A percentile compares a stretch with the other conserved stretches of the same genome.
These are phyloP conservation scores for Odontomachus brunneus DNA, from an alignment of 1,140 invertebrate species.

Conservation along the genomic window DNA sequence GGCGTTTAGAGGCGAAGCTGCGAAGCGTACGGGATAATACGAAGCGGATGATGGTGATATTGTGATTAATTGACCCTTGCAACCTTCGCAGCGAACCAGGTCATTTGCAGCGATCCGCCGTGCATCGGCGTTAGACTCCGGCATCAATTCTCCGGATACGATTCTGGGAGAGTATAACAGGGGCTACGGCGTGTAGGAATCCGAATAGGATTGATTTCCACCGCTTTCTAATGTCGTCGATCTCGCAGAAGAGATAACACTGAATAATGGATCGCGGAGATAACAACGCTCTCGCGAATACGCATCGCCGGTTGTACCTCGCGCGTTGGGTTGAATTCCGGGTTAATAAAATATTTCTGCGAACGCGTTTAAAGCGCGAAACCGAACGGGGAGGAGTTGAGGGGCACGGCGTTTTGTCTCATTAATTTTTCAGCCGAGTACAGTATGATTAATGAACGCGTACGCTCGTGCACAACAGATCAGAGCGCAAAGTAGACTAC, in stretches of 20 bases:
- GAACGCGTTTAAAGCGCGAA: too few relatives aligned
- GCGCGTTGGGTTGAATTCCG: neutral
- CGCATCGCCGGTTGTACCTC: neutral
- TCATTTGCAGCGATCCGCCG: slow-evolving; percentile 32
- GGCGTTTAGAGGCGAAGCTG: slow-evolving; percentile 50
- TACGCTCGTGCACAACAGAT: too few relatives aligned
- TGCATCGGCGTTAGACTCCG: slow-evolving; percentile 36
- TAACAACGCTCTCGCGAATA: neutral
- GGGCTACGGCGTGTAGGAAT: neutral
- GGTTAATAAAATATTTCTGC: slow-evolving; percentile 4
- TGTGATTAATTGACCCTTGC: slow-evolving; percentile 65
- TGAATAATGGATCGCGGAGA: neutral
- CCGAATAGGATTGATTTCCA: slow-evolving; percentile 40
- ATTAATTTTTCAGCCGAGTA: too few relatives aligned
- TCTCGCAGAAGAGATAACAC: neutral
- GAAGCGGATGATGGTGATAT: slow-evolving; percentile 56
- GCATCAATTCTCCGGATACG: slow-evolving; percentile 35
- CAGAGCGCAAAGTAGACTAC: too few relatives aligned
- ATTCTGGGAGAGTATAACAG: slow-evolving; percentile 25
- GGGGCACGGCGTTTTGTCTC: too few relatives aligned
- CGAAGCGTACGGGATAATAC: slow-evolving; percentile 18
- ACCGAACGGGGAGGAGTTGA: too few relatives aligned
- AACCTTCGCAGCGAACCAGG: slow-evolving; percentile 33
- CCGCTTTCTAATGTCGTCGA: slow-evolving; percentile 28
- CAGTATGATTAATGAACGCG: too few relatives aligned